Conservation (phyloP, 2,113 vertebrate species). For the Zosterops borbonicus region DNA sequence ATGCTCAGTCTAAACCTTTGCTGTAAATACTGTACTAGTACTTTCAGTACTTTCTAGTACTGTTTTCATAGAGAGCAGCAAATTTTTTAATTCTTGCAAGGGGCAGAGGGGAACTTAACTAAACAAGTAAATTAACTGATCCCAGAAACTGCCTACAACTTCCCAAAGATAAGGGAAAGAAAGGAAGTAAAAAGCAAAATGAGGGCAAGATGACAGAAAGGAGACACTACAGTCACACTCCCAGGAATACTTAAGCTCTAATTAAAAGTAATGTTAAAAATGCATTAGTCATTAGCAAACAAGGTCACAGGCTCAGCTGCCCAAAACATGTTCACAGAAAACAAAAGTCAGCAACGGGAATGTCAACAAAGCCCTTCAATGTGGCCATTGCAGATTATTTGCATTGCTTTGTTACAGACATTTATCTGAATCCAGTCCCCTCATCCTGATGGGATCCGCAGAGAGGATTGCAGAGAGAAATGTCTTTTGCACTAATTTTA, state of each 20-base stretch:
- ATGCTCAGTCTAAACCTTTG: background rate
- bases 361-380: background rate
- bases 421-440: background rate
- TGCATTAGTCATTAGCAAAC: constrained; percentile 9
- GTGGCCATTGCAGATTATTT: background rate
- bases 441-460: background rate
- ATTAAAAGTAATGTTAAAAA: constrained; percentile 60
- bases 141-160: background rate
- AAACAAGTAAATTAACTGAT: background rate
- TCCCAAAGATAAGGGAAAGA: background rate
- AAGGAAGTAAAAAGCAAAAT: background rate
- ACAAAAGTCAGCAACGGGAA: background rate
- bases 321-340: background rate
- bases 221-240: background rate
- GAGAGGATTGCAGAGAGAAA: background rate
- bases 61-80: background rate
- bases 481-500: background rate
- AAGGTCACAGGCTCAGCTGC: background rate
- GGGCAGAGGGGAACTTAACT: background rate
- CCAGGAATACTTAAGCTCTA: background rate
- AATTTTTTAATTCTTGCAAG: background rate
- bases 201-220: constrained; percentile 36
- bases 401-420: background rate
- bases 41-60: background rate
- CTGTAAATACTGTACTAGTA: background rate